A percentile compares a stretch with the other conserved stretches of the same genome.
These are phyloP conservation scores for Megalopta genalis DNA, from an alignment of 1,140 invertebrate species.

Conservation along the genomic window DNA sequence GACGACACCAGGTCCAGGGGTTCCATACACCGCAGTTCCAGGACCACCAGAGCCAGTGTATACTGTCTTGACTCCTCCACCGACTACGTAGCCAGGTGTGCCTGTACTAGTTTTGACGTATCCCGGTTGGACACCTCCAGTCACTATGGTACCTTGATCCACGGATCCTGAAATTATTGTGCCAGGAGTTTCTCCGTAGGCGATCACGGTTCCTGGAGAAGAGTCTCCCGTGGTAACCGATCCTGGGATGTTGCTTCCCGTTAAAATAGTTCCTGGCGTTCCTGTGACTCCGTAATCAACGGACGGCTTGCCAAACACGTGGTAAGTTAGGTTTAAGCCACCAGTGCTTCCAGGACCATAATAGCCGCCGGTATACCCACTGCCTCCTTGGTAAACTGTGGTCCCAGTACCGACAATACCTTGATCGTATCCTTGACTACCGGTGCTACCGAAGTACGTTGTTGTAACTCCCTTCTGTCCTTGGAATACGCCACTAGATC, in stretches of 20 bases:
- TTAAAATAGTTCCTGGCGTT: slow-evolving; percentile 4
- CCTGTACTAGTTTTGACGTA: slow-evolving; percentile 54
- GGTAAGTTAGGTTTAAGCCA: slow-evolving; percentile 14
- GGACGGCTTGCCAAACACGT: background rate
- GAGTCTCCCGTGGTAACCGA: slow-evolving; percentile 40
- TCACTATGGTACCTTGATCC: slow-evolving; percentile 45
- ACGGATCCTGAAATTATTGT: slow-evolving; percentile 18
- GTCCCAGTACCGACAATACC: background rate
- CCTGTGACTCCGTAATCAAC: background rate
- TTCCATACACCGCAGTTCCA: slow-evolving; percentile 39
- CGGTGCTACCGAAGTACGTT: background rate
- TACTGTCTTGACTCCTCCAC: slow-evolving; percentile 56
- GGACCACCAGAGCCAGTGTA: slow-evolving; percentile 30
- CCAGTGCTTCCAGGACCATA: background rate
- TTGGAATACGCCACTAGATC: background rate
- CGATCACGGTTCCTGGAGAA: slow-evolving; percentile 38
- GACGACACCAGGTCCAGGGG: slow-evolving; percentile 19
- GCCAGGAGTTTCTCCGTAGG: slow-evolving; percentile 49
- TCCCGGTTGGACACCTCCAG: slow-evolving; percentile 49
- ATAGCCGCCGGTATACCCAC: background rate
- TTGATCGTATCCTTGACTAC: background rate
- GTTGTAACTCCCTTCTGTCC: slow-evolving; percentile 5
- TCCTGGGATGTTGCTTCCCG: slow-evolving; percentile 39
- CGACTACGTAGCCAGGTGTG: slow-evolving; percentile 61
- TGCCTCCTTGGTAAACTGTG: background rate